These are phyloP conservation scores for Rhagium mordax DNA, from an alignment of 2,888 invertebrate species.

Conservation along the genomic window DNA sequence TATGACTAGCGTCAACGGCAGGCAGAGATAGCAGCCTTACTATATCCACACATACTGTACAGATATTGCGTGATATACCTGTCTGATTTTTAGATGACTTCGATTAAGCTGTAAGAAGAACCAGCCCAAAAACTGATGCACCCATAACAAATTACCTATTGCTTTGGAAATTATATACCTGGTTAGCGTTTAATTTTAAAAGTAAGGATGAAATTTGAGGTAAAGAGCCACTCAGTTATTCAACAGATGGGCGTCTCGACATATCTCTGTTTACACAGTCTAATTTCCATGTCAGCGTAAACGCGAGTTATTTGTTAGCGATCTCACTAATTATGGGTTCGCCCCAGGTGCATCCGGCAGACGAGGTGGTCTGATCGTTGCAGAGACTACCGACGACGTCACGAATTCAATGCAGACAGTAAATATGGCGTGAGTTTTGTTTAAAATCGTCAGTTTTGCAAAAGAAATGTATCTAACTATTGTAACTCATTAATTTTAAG, in stretches of 20 bases:
- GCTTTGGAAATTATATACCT: background rate
- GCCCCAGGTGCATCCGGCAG: conserved; percentile 58
- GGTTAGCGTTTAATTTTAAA: conserved; percentile 3
- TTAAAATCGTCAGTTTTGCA: no score
- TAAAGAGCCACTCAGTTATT: conserved; percentile 42
- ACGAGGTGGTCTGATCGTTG: conserved; percentile 54
- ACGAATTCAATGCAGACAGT: background rate
- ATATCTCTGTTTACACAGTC: conserved; percentile 55
- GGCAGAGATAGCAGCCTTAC: no score
- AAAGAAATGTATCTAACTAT: no score
- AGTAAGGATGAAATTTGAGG: background rate
- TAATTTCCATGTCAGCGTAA: conserved; percentile 59
- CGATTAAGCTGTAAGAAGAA: no score
- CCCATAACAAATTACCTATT: background rate
- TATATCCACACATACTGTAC: no score
- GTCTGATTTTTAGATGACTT: no score
- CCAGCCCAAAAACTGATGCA: no score
- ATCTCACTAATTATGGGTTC: conserved; percentile 56
- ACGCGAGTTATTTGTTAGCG: conserved; percentile 57
- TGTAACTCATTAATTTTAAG: no score
- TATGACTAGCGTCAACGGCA: no score
- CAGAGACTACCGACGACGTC: conserved; percentile 11
- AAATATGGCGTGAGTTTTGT: background rate
- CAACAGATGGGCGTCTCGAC: conserved; percentile 57
- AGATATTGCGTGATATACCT: no score